A percentile compares a stretch with the other conserved stretches of the same genome.
phyloP scores from a whole-genome alignment of 2,888 invertebrate species.

The Orthonevra nobilis region DNA sequence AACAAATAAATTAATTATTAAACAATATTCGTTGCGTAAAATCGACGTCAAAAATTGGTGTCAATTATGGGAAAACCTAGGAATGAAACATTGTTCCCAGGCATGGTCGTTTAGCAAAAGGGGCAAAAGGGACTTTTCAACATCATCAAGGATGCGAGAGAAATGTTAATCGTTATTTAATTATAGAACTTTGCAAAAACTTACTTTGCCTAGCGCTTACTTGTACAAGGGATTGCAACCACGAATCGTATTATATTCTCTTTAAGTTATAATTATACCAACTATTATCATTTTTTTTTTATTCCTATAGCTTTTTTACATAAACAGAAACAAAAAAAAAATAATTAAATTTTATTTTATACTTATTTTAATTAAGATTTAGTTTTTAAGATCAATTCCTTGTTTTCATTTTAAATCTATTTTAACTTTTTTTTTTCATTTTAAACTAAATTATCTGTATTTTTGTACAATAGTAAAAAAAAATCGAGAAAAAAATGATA shows the following conservation, averaged over 20 bases:
- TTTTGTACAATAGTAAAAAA: conserved; percentile 30
- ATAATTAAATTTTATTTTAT: conserved; percentile 54
- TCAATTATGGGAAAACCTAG: conserved; percentile 22
- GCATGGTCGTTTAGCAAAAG: neutral
- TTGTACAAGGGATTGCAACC: conserved; percentile 78
- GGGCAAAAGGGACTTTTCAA: conserved; percentile 28
- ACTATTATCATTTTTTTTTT: conserved; percentile 31
- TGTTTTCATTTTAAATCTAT: conserved; percentile 15
- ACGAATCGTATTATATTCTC: conserved; percentile 76
- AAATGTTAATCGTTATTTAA: conserved; percentile 46
- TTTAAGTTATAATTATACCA: conserved; percentile 53
- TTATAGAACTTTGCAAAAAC: conserved; percentile 48
- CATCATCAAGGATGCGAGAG: conserved; percentile 16
- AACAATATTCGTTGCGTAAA: conserved; percentile 45
- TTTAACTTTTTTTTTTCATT: conserved; percentile 14
- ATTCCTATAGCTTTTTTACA: conserved; percentile 61
- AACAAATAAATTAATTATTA: conserved; percentile 41
- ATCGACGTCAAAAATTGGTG: conserved; percentile 21
- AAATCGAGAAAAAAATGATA: conserved; percentile 24
- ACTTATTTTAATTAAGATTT: conserved; percentile 56
- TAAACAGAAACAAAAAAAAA: conserved; percentile 12
- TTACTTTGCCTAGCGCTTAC: conserved; percentile 61
- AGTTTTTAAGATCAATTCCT: conserved; percentile 45
- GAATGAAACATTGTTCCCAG: neutral
- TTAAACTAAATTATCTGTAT: conserved; percentile 48